Percentiles rank a stretch among this genome's conserved stretches.
Conservation (phyloP, 2,113 vertebrate species). For the Orientallactaga bullata region DNA sequence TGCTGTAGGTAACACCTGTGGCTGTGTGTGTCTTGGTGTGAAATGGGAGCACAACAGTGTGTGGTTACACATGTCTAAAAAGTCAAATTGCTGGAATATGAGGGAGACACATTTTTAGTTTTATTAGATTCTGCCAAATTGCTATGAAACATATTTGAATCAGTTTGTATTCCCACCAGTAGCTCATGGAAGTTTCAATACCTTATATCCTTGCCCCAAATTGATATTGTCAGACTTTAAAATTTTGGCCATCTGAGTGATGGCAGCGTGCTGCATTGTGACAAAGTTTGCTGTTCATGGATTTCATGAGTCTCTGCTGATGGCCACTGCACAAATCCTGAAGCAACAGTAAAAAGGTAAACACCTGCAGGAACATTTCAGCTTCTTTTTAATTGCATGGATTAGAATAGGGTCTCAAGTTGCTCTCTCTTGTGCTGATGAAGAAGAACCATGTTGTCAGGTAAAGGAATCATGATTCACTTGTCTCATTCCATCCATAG, state of each 20-base stretch:
- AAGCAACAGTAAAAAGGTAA: neutral
- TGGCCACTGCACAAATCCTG: neutral
- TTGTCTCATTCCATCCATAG: neutral
- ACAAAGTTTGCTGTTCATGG: neutral
- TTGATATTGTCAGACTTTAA: constrained; percentile 49
- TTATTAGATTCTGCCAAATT: constrained; percentile 35
- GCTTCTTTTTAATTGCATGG: neutral
- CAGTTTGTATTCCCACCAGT: constrained; percentile 35
- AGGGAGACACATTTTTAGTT: neutral
- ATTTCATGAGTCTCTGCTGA: neutral
- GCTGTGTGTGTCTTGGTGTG: neutral
- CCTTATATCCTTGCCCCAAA: constrained; percentile 33
- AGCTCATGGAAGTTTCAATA: constrained; percentile 32
- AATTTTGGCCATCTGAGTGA: neutral
- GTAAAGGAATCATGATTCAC: neutral
- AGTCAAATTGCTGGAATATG: neutral
- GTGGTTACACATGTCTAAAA: neutral
- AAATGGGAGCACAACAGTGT: neutral
- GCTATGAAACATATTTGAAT: constrained; percentile 21
- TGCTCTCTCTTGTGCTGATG: neutral
- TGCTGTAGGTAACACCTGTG: accelerated
- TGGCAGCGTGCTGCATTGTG: constrained; percentile 58
- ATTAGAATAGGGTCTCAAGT: neutral
- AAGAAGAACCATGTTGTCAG: neutral
- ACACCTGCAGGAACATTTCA: neutral